Percentiles rank a stretch among this genome's conserved stretches.
phyloP scores from a whole-genome alignment of 2,888 invertebrate genomes.

The Atherix ibis region DNA sequence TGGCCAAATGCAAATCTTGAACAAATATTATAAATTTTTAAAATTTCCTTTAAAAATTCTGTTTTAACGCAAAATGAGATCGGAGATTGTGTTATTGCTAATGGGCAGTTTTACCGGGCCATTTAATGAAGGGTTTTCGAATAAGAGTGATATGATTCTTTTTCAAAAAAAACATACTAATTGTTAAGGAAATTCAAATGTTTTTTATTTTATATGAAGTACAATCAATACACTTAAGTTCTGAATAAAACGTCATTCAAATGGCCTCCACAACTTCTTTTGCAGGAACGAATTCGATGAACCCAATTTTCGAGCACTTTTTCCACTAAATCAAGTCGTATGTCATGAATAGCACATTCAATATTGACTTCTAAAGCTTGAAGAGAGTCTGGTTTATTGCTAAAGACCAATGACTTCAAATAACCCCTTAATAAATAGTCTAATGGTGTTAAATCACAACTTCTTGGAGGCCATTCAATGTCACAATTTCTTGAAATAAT shows the following conservation, averaged over 20 bases:
- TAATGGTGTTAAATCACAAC: slow-evolving; percentile 7
- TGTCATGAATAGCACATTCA: slow-evolving; percentile 2
- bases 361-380: slow-evolving; percentile 4
- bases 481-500: background rate
- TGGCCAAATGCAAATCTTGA: no score
- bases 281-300: background rate
- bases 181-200: no score
- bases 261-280: background rate
- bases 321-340: slow-evolving; percentile 2
- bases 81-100: no score
- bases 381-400: slow-evolving; percentile 4
- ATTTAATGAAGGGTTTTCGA: no score
- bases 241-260: background rate
- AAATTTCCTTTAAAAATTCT: no score
- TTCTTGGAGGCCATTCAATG: background rate
- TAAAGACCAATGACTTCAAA: slow-evolving; percentile 6
- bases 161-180: no score
- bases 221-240: no score
- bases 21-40: no score
- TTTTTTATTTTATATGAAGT: no score
- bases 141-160: no score
- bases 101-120: no score
- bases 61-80: no score
- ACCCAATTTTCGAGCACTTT: slow-evolving; percentile 5
- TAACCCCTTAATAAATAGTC: slow-evolving; percentile 6